phyloP scores from a whole-genome alignment of 1,140 invertebrate genomes.

The Diorhabda elongata region DNA sequence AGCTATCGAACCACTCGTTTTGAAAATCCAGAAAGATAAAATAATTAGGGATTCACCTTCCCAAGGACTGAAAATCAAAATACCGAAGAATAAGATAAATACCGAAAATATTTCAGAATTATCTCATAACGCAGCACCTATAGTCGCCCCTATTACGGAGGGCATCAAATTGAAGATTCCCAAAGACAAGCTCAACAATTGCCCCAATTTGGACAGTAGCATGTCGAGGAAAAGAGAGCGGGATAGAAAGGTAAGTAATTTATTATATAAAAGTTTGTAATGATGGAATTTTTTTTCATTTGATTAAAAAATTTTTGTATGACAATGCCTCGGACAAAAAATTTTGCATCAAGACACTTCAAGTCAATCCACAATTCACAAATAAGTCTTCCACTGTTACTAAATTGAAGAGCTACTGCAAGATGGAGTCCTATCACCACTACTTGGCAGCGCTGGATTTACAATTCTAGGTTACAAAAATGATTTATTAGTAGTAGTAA shows the following conservation, averaged over 20 bases:
- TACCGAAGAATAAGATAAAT: slow-evolving; percentile 58
- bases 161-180: slow-evolving; percentile 55
- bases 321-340: too few relatives aligned
- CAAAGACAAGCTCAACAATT: slow-evolving; percentile 49
- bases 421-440: too few relatives aligned
- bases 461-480: too few relatives aligned
- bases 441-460: too few relatives aligned
- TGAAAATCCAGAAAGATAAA: slow-evolving; percentile 66
- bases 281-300: too few relatives aligned
- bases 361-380: too few relatives aligned
- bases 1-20: slow-evolving; percentile 55
- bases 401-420: too few relatives aligned
- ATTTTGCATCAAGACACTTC: too few relatives aligned
- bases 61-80: slow-evolving; percentile 58
- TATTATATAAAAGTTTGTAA: neutral
- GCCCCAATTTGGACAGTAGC: slow-evolving; percentile 20
- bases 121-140: slow-evolving; percentile 26
- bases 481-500: too few relatives aligned
- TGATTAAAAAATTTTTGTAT: too few relatives aligned
- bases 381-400: too few relatives aligned
- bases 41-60: slow-evolving; percentile 40
- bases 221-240: neutral
- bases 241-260: neutral
- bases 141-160: slow-evolving; percentile 6
- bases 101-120: slow-evolving; percentile 40